These are phyloP conservation scores for Heliornis fulica DNA, from an alignment of 2,113 vertebrate genomes.

Conservation along the genomic window DNA sequence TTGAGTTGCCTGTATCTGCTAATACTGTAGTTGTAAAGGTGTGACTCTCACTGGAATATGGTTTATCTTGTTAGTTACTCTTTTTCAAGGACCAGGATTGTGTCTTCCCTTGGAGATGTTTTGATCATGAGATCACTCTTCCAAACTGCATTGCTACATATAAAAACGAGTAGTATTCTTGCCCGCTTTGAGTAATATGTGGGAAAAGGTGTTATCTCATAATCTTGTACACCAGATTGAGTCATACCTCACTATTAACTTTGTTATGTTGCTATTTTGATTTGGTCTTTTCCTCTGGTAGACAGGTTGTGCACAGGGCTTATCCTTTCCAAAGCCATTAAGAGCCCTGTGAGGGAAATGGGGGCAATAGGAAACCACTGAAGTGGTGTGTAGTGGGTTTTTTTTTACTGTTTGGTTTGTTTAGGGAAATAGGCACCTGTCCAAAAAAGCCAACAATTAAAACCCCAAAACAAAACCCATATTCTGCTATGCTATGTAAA, in stretches of 20 bases:
- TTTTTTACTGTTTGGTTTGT: not conserved
- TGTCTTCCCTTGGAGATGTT: not conserved
- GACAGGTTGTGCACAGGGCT: not conserved
- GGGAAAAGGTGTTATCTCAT: not conserved
- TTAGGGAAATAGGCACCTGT: not conserved
- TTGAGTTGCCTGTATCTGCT: accelerated
- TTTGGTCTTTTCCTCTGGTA: not conserved
- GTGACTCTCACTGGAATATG: not conserved
- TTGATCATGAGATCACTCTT: not conserved
- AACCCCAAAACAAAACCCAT: too few relatives aligned
- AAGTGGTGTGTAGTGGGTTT: not conserved
- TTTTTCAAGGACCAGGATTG: not conserved
- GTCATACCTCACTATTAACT: not conserved
- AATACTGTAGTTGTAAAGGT: not conserved
- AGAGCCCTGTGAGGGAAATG: not conserved
- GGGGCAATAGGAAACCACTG: not conserved
- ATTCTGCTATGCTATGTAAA: not conserved
- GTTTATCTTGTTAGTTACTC: not conserved
- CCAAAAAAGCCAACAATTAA: too few relatives aligned
- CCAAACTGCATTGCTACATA: accelerated
- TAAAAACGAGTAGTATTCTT: not conserved
- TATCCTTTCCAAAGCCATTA: not conserved
- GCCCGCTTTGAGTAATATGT: not conserved
- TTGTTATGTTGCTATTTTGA: not conserved
- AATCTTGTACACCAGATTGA: not conserved